Base-by-base conservation (phyloP, 1,140 invertebrate genomes). In the Drosophila biarmipes region DNA sequence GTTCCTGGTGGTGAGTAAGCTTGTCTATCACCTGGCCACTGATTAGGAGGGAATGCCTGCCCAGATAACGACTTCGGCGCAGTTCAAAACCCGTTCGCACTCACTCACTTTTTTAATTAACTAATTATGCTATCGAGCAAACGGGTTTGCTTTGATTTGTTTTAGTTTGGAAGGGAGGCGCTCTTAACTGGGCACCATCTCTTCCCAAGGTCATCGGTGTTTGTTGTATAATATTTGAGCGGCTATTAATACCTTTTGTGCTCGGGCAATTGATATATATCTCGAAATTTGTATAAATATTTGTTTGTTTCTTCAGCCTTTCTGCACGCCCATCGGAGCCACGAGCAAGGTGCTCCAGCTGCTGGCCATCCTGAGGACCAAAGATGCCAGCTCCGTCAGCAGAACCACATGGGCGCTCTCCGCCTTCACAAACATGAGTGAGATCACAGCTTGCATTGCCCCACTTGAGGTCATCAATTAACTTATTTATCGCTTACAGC, bases 321-420 rank as follows among this genome's bases (percentile, higher is more conserved):
- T 96, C 27, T 95, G 94, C 78, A 96, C 95, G 0, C 95, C 95
- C 5, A 94, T 96, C 72, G 95, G 95, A 42, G 94, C 95, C 29
- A 95, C 94, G 2, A 95, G 95, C 56, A 96, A 96, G 93, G 91
- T 95, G 17, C 91, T 95, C 40, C 95, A 96, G 80, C 92, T 96
- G 7, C 66, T 94, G 35, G 93, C 94, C 75, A 96, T 96, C 82
- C 43, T 95, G 37, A 92, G 92, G 72, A 93, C 93, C n/a, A 94
- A 94, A 92, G 94, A 95, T 85, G 93, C 95, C 34, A 94, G 94
- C 58, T 94, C 95, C 10, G 93, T 96, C 6, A 95, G 95, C 62
- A 90, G 95, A 17, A 91, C 94, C 6, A 95, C 95, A 3, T 96
- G 95, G 95, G 93, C 94, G 37, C 93, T 96, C 46, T 96, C 95